phyloP scores from a whole-genome alignment of 2,888 invertebrate species.

The Acleris cristana region DNA sequence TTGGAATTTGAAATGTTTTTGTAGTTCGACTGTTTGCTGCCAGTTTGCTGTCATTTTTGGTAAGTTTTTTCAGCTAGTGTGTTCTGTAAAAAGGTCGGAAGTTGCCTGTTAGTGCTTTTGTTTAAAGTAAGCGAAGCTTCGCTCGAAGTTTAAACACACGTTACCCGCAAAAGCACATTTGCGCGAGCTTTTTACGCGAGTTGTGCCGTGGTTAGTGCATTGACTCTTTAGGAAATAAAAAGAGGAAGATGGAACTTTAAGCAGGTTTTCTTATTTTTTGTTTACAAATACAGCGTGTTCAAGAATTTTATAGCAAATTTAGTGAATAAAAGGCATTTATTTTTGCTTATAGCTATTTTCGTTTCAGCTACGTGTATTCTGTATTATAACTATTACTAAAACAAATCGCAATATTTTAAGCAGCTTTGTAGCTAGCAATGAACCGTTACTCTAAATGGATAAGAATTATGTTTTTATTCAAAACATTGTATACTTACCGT shows the following conservation, averaged over 20 bases:
- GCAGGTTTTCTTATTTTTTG: conserved; percentile 15
- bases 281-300: neutral
- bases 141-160: conserved; percentile 24
- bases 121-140: conserved; percentile 11
- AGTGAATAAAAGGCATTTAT: no score
- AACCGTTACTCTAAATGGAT: neutral
- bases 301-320: neutral
- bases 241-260: conserved; percentile 21
- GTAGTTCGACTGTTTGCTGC: conserved; percentile 14
- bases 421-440: no score
- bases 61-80: conserved; percentile 19
- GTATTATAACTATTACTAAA: no score
- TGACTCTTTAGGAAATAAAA: conserved; percentile 27
- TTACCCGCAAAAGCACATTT: conserved; percentile 23
- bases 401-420: no score
- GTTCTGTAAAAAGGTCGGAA: neutral
- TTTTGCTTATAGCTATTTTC: no score
- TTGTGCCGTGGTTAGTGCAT: conserved; percentile 26
- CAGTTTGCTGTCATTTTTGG: conserved; percentile 25
- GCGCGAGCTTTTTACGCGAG: conserved; percentile 27
- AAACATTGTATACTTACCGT: neutral
- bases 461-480: neutral
- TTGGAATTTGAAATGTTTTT: conserved; percentile 32
- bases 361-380: no score
- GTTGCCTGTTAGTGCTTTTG: conserved; percentile 18